Evolutionary conservation across 2,888 invertebrate species (phyloP).

Genomic region (Polydesmus complanatus): DNA sequence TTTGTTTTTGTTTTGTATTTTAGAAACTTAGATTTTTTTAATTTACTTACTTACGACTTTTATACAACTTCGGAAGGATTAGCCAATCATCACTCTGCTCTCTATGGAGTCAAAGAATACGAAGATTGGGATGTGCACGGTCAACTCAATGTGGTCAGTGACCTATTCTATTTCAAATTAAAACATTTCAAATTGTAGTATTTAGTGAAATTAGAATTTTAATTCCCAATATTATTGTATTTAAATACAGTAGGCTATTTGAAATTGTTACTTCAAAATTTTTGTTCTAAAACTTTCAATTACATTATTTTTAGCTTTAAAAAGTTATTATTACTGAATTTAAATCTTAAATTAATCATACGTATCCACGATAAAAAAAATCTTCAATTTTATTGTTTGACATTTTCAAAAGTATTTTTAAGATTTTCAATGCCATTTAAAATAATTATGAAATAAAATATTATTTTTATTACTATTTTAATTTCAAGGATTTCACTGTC

Average conservation of each 20-base stretch:
- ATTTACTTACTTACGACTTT: constrained; percentile 79
- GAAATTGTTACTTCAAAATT: neutral
- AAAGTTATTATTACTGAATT: no score
- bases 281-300: no score
- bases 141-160: constrained; percentile 74
- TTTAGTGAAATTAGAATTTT: neutral
- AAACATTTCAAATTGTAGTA: no score
- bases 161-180: no score
- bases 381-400: no score
- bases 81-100: constrained; percentile 79
- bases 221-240: neutral
- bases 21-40: constrained; percentile 81
- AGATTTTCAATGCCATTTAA: neutral
- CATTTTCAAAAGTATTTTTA: no score
- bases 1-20: constrained; percentile 14
- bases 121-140: constrained; percentile 75
- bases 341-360: no score
- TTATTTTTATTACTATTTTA: no score
- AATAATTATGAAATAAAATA: neutral
- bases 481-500: constrained; percentile 32
- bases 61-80: constrained; percentile 83
- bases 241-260: neutral
- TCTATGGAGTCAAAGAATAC: constrained; percentile 57
- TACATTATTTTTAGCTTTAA: no score
- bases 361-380: no score